Conservation (phyloP, 2,113 vertebrate species). For the Pampusana beccarii region DNA sequence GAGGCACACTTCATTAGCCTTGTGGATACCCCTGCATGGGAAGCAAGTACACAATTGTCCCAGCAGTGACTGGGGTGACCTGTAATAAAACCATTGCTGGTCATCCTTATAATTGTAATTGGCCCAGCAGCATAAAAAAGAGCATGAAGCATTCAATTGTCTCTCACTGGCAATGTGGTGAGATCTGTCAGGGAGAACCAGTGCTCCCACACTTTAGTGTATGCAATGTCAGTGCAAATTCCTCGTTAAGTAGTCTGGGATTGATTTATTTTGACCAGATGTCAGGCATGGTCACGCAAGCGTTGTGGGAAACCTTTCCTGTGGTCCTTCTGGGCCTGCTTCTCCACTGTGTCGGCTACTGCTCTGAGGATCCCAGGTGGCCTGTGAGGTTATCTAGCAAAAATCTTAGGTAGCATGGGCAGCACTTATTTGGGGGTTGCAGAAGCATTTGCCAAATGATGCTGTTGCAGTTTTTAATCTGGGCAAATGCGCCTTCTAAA, state of each 20-base stretch:
- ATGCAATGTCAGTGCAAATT: background rate
- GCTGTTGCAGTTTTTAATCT: background rate
- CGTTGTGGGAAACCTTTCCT: fast-evolving
- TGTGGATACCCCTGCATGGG: background rate
- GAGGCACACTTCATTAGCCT: background rate
- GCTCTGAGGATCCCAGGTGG: background rate
- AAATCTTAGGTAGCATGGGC: background rate
- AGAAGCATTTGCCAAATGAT: background rate
- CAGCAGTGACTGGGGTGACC: background rate
- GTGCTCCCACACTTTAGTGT: background rate
- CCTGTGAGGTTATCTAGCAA: background rate
- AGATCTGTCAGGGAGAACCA: background rate
- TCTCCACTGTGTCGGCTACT: background rate
- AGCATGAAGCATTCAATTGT: background rate
- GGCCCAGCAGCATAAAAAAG: background rate
- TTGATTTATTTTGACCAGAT: background rate
- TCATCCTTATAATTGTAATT: background rate
- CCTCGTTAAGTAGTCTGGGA: background rate
- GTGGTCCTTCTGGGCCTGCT: fast-evolving
- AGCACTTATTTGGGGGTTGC: background rate
- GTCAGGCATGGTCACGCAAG: background rate
- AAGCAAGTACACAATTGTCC: background rate
- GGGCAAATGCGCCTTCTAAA: background rate
- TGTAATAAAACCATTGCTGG: background rate
- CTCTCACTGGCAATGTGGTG: background rate